Conservation (phyloP, 1,140 invertebrate species). For the Pseudomyrmex gracilis region DNA sequence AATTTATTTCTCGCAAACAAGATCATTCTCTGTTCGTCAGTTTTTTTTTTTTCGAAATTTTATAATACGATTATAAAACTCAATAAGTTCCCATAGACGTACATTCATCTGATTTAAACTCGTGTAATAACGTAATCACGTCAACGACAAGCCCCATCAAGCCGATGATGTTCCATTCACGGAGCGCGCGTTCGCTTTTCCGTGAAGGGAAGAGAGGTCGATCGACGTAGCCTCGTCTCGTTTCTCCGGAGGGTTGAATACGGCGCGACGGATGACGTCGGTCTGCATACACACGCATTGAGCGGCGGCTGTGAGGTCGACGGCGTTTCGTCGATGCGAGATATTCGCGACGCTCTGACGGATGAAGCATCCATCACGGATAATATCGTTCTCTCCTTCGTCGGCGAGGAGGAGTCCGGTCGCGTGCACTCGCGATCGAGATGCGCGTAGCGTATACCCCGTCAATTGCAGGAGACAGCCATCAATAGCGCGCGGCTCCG, state of each 20-base stretch:
- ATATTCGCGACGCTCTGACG: slow-evolving; percentile 66
- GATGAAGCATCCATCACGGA: slow-evolving; percentile 73
- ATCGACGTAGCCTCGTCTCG: slow-evolving; percentile 19
- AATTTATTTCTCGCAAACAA: no score
- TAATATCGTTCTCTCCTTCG: slow-evolving; percentile 70
- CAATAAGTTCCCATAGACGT: not conserved
- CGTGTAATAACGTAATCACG: not conserved
- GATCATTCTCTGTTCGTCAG: not conserved
- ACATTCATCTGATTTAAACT: not conserved
- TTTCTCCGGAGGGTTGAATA: slow-evolving; percentile 20
- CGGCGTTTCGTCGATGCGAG: slow-evolving; percentile 40
- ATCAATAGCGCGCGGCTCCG: slow-evolving; percentile 66
- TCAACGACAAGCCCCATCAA: slow-evolving; percentile 2
- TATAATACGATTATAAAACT: not conserved
- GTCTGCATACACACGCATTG: slow-evolving; percentile 1
- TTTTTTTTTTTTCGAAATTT: no score
- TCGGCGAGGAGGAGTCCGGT: slow-evolving; percentile 9
- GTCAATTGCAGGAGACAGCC: slow-evolving; percentile 75
- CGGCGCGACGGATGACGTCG: slow-evolving; percentile 38
- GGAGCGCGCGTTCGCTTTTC: not conserved
- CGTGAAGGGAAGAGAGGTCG: not conserved
- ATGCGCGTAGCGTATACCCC: slow-evolving; percentile 43
- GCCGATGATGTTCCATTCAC: slow-evolving; percentile 11
- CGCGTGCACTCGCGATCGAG: slow-evolving; percentile 37
- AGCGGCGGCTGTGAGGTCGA: slow-evolving; percentile 17